Conservation (phyloP, 1,140 invertebrate species). For the Bombus breviceps region DNA sequence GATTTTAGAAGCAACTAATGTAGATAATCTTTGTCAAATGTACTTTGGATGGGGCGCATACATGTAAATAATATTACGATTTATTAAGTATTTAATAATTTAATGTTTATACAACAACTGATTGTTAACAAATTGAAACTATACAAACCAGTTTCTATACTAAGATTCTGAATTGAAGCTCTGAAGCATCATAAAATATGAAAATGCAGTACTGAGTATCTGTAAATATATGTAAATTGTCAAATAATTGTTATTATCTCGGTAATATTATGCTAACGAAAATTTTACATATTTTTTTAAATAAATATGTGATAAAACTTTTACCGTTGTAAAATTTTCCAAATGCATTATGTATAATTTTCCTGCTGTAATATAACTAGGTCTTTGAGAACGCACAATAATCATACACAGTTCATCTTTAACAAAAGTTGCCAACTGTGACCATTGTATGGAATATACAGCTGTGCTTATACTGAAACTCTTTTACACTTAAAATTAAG, state of each 20-base stretch:
- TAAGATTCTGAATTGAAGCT: slow-evolving; percentile 53
- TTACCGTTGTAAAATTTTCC: slow-evolving; percentile 69
- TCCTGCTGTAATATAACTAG: slow-evolving; percentile 67
- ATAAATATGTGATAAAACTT: slow-evolving; percentile 7
- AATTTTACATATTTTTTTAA: slow-evolving; percentile 26
- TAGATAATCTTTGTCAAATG: slow-evolving; percentile 97
- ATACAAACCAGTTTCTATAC: slow-evolving; percentile 2
- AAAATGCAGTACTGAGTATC: slow-evolving; percentile 68
- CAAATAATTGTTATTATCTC: slow-evolving; percentile 10
- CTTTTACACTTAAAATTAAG: slow-evolving; percentile 45
- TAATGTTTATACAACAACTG: slow-evolving; percentile 6
- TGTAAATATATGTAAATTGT: slow-evolving; percentile 50
- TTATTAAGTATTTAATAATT: slow-evolving; percentile 5
- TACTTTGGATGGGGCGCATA: slow-evolving; percentile 97
- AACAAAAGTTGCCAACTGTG: slow-evolving; percentile 40
- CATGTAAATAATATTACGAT: slow-evolving; percentile 82
- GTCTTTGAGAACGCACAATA: slow-evolving; percentile 66
- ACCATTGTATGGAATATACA: slow-evolving; percentile 66
- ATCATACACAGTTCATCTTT: slow-evolving; percentile 62
- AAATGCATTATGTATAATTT: slow-evolving; percentile 69
- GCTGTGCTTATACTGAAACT: slow-evolving; percentile 59
- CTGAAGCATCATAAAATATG: slow-evolving; percentile 70
- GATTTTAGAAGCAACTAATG: slow-evolving; percentile 94
- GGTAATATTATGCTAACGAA: not conserved
- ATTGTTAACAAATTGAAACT: slow-evolving; percentile 2